phyloP scores from a whole-genome alignment of 2,888 invertebrate species.

The Escarpia spicata region DNA sequence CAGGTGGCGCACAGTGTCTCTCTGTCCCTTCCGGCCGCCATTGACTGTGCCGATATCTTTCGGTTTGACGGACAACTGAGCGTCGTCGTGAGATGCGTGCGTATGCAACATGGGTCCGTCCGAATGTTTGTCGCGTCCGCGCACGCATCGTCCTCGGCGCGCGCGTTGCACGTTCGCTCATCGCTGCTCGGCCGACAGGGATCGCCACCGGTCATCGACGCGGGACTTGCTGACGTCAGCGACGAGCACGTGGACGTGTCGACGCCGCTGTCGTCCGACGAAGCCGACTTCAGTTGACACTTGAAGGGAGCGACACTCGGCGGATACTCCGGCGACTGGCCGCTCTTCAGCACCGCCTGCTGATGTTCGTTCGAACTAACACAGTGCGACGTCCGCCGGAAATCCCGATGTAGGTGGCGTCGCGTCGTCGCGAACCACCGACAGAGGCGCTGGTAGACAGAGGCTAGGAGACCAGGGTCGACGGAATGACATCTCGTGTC shows the following conservation, averaged over 20 bases:
- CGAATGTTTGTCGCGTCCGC: background rate
- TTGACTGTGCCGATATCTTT: background rate
- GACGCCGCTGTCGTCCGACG: background rate
- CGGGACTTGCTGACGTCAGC: slow-evolving; percentile 34
- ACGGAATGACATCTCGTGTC: slow-evolving; percentile 23
- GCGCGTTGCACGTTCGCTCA: background rate
- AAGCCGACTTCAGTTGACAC: background rate
- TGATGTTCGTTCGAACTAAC: background rate
- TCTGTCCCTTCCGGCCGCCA: slow-evolving; percentile 20
- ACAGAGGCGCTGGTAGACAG: slow-evolving; percentile 40
- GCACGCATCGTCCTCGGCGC: background rate
- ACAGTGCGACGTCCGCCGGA: slow-evolving; percentile 18
- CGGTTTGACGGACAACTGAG: slow-evolving; percentile 5
- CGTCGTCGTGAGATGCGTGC: slow-evolving; percentile 7
- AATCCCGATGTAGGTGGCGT: slow-evolving; percentile 18
- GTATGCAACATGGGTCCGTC: background rate
- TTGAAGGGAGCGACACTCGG: slow-evolving; percentile 23
- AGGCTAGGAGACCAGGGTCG: slow-evolving; percentile 39
- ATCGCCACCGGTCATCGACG: slow-evolving; percentile 34
- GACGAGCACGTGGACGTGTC: slow-evolving; percentile 36
- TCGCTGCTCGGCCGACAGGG: background rate
- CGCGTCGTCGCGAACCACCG: slow-evolving; percentile 39
- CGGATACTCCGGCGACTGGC: slow-evolving; percentile 21
- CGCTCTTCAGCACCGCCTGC: background rate
- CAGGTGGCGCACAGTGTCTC: slow-evolving; percentile 35